Base-by-base conservation (phyloP, 2,113 vertebrate genomes). In the Psilopogon haemacephalus region DNA sequence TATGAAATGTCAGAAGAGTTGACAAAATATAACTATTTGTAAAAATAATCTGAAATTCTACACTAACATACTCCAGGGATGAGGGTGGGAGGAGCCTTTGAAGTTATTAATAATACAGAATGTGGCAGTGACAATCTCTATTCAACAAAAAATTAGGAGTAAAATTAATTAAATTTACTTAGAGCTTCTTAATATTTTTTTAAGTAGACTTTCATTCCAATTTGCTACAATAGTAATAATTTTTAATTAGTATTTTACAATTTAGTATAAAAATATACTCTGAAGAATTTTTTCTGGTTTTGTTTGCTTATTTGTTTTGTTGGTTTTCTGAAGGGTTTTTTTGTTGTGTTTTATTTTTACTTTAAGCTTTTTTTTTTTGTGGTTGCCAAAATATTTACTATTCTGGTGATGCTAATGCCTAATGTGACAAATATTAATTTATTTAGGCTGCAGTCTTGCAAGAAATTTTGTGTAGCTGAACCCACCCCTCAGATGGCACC, bases 81-180 rank as follows among this genome's bases (percentile, higher is more conserved):
- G 1, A 89, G 46, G 67, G 58, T 44, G 78, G 40, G 58, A 91
- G 94, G 75, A 76, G 60, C 58, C 52, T 73, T 16, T 93, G 46
- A 95, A 96, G 90, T 80, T 74, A 80, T 40, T 91, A 64, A 15
- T 56, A 56, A 72, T 79, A 56, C 44, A n/a, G 60, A 97, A 94
- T 86, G 70, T 93, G 96, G 65, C 95, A 96, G 72, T 80, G 95
- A 96, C 95, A 97, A 97, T 97, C 97, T 96, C 50, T 95, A 84
- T 84, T 86, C 42, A 90, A 94, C 24, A 90, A 87, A 48, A 65
- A 86, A 27, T 52, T 78, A 88, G 33, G 78, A 86, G 73, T 59
- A 56, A 42, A 94, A 83, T 8, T 63, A 90, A 92, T 38, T 92
- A 91, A 92, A 84, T 90, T 54, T 38, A 20, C 78, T 84, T 93